A percentile compares a stretch with the other conserved stretches of the same genome.
phyloP scores from a whole-genome alignment of 2,113 vertebrate species.

The Harpagus bidentatus region DNA sequence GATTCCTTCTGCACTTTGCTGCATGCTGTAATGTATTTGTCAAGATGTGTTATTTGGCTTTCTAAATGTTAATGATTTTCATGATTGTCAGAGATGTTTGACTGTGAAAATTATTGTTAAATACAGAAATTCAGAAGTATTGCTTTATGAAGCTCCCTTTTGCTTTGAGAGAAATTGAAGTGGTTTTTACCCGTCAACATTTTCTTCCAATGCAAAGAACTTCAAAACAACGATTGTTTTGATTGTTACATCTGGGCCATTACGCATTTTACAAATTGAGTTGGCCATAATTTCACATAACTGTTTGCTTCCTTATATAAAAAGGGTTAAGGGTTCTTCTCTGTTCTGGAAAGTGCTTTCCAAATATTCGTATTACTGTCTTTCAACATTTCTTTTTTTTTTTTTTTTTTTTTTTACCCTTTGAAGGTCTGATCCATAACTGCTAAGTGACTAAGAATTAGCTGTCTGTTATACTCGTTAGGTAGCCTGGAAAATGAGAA shows the following conservation, averaged over 20 bases:
- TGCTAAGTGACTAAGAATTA: not conserved
- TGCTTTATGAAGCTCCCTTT: not conserved
- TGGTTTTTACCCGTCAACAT: not conserved
- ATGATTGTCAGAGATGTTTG: not conserved
- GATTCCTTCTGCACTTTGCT: not conserved
- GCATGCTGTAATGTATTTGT: not conserved
- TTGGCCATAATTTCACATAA: not conserved
- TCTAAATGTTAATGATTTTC: conserved; percentile 38
- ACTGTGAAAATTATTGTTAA: not conserved
- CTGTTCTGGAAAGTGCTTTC: not conserved
- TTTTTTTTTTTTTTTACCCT: not conserved
- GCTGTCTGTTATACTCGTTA: not conserved
- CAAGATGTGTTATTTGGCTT: not conserved
- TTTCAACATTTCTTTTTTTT: not conserved
- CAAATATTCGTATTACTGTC: not conserved
- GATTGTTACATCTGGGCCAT: not conserved
- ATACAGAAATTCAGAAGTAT: not conserved
- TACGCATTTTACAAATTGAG: not conserved
- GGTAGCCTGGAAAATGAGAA: not conserved
- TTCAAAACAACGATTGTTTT: not conserved
- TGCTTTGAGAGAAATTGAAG: not conserved
- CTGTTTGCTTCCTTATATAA: not conserved
- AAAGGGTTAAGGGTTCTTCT: not conserved
- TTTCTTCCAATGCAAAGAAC: not conserved
- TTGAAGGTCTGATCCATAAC: not conserved